A percentile compares a stretch with the other conserved stretches of the same genome.
phyloP scores from a whole-genome alignment of 2,888 invertebrate species.

The Asteroscopus sphinx region DNA sequence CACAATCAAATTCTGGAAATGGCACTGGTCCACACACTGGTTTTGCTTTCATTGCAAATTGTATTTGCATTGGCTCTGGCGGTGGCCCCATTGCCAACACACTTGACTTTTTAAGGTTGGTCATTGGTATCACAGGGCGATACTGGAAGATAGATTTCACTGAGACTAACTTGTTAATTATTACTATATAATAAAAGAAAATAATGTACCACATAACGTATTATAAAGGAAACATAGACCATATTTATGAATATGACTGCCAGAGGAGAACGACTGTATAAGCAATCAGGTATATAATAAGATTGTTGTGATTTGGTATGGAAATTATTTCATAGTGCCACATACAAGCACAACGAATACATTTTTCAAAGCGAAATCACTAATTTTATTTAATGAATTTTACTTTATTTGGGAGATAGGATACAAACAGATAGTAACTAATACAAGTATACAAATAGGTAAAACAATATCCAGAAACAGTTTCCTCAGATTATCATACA shows the following conservation, averaged over 20 bases:
- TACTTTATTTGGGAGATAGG: no score
- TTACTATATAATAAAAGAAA: constrained; percentile 18
- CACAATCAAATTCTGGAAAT: constrained; percentile 18
- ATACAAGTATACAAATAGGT: no score
- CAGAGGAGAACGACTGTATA: no score
- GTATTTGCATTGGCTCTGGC: not conserved
- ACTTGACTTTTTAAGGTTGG: constrained; percentile 4
- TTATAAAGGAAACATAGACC: constrained; percentile 10
- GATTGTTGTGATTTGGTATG: no score
- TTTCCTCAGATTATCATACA: no score
- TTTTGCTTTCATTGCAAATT: not conserved
- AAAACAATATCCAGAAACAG: no score
- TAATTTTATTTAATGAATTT: no score
- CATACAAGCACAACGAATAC: no score
- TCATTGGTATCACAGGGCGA: constrained; percentile 7
- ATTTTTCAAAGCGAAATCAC: no score
- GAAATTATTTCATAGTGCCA: no score
- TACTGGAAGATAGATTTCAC: not conserved
- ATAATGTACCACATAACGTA: constrained; percentile 16
- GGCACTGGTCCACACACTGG: constrained; percentile 8
- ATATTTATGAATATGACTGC: constrained; percentile 23
- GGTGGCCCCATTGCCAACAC: not conserved
- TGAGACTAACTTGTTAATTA: constrained; percentile 11
- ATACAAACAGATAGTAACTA: no score
- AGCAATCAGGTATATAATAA: no score